Percentiles rank a stretch among this genome's conserved stretches.
Evolutionary conservation across 1,140 invertebrate species (phyloP).

Genomic region (Homalodisca vitripennis): DNA sequence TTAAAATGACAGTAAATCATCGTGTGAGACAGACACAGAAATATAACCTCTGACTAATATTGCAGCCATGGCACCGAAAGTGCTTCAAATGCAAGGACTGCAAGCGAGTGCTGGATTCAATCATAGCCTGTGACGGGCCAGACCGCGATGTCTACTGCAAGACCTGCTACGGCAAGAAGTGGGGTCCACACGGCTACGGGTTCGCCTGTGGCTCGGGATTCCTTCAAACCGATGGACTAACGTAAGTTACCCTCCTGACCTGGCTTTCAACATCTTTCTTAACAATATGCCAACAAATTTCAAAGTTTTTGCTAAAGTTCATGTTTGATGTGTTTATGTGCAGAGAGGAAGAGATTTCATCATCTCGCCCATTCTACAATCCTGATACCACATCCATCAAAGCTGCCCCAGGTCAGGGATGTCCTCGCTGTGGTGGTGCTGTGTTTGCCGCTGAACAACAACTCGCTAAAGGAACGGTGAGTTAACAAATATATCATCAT

Average conservation of each 20-base stretch:
- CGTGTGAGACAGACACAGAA: too few species aligned
- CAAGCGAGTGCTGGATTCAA: constrained; percentile 88
- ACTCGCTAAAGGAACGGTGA: constrained; percentile 83
- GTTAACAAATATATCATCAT: too few species aligned
- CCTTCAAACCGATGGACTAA: constrained; percentile 83
- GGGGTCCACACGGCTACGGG: constrained; percentile 92
- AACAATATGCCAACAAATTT: not conserved
- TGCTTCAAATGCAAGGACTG: constrained; percentile 97
- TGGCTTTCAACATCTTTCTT: too few species aligned
- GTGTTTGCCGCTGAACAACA: constrained; percentile 94
- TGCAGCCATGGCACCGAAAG: constrained; percentile 93
- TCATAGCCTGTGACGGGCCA: constrained; percentile 89
- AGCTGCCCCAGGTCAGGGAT: constrained; percentile 83
- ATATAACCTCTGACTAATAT: not conserved
- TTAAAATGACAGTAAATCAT: too few species aligned
- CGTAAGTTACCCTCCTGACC: constrained; percentile 57
- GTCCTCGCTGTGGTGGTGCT: constrained; percentile 87
- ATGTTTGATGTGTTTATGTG: constrained; percentile 30
- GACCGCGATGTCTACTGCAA: constrained; percentile 91
- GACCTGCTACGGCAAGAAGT: constrained; percentile 89
- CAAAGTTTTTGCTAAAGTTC: not conserved
- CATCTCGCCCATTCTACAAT: constrained; percentile 71
- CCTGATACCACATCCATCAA: constrained; percentile 86
- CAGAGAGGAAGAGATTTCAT: constrained; percentile 80
- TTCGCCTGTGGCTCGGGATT: constrained; percentile 94